Evolutionary conservation across 2,797 vertebrate species (phyloP).

Genomic region (Fratercula arctica): DNA sequence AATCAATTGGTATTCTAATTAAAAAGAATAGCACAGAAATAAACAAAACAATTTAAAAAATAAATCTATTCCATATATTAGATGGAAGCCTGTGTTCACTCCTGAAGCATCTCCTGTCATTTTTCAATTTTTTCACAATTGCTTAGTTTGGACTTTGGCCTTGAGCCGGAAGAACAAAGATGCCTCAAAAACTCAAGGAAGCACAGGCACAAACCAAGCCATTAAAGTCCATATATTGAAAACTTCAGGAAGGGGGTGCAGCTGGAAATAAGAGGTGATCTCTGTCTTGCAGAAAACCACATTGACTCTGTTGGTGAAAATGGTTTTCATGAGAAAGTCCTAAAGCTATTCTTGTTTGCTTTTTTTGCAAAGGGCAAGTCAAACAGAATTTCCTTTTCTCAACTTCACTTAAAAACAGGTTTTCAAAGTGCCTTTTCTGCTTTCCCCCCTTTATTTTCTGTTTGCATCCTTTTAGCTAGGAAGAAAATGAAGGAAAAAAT

Average conservation of each 20-base stretch:
- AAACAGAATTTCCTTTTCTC: not conserved
- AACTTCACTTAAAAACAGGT: not conserved
- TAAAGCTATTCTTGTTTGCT: not conserved
- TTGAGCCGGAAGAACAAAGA: not conserved
- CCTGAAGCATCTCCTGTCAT: not conserved
- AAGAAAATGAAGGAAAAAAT: not conserved
- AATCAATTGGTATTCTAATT: constrained; percentile 57
- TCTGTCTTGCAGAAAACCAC: not conserved
- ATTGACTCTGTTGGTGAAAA: not conserved
- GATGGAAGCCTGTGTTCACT: not conserved
- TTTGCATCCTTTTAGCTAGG: not conserved
- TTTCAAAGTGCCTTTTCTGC: not conserved
- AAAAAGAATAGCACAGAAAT: constrained; percentile 33
- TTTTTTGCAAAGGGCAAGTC: not conserved
- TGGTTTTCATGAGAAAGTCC: not conserved
- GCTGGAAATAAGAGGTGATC: not conserved
- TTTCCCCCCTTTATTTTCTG: not conserved
- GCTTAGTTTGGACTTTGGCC: not conserved
- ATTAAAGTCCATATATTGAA: not conserved
- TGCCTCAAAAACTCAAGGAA: not conserved
- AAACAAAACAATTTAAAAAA: constrained; percentile 26
- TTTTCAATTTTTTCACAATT: not conserved
- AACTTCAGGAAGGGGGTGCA: not conserved
- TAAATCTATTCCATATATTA: not conserved
- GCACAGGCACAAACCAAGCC: not conserved